Evolutionary conservation across 1,140 invertebrate genomes (phyloP), one percentile per base, ranked within the genome.

Genomic region (Saccostrea echinata): DNA sequence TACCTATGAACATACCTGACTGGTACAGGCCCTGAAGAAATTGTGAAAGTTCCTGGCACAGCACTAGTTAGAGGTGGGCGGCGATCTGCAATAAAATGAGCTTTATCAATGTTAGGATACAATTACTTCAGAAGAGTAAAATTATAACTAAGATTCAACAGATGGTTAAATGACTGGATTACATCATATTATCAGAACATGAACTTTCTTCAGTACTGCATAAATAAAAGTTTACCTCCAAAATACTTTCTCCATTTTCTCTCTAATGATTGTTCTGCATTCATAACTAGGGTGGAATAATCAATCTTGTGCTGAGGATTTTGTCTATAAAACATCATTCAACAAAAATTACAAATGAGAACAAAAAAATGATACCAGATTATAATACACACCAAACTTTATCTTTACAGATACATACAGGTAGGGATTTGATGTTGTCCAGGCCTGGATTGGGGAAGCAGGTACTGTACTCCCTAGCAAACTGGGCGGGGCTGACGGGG

Each of bases 221-320:
- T 21, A 18, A 61, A n/a, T 6, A 61, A 61, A 61, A 21, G 1
- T 33, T 33, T 88, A 93, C 93, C 92, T 89, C 93, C 93, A 91
- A 94, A 94, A 86, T 94, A 94, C 86, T 93, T 94, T 81, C 91
- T 93, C 93, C 93, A 94, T 88, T 94, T 94, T 84, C 92, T 90
- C 84, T 94, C 93, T 68, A 94, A 71, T 4, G 93, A 93, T 86
- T 92, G 92, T 88, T 94, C 93, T 43, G 93, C 93, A 81, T 91
- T 92, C 64, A 91, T 55, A 12, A 92, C 91, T 24, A 94, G 81
- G 33, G 89, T 89, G 43, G 92, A 91, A 86, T 92, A 94, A 86
- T 94, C 91, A 13, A 92, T 86, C 61, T 90, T 91, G 52, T 92
- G 91, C 61, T 90, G 86, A 71, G 91, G 91, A 61, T 86, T 88